Evolutionary conservation across 2,113 vertebrate species (phyloP).

Genomic region (Camarhynchus parvulus): DNA sequence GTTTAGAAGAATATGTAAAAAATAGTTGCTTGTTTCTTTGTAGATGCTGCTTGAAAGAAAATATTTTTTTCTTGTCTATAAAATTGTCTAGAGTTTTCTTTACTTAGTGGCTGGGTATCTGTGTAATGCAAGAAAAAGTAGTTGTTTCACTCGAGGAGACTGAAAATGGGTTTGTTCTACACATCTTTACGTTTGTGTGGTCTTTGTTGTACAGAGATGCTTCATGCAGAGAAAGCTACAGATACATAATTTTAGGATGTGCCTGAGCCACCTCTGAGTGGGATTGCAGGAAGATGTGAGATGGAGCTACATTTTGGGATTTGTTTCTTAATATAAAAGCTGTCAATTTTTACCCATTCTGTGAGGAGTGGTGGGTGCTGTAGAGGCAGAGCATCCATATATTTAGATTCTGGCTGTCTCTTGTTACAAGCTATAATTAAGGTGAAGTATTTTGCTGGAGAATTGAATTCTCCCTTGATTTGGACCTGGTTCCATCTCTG

Average conservation of each 20-base stretch:
- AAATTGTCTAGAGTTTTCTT: not conserved
- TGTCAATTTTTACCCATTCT: not conserved
- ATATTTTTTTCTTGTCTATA: not conserved
- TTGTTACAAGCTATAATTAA: not conserved
- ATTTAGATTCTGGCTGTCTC: constrained; percentile 28
- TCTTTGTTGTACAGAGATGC: not conserved
- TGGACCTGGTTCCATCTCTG: constrained; percentile 13
- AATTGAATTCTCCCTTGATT: constrained; percentile 23
- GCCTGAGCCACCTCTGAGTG: not conserved
- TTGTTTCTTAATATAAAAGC: constrained; percentile 35
- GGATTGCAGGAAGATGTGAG: not conserved
- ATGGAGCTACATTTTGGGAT: not conserved
- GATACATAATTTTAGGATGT: not conserved
- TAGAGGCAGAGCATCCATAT: constrained; percentile 5
- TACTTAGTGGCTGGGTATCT: not conserved
- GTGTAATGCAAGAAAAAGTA: not conserved
- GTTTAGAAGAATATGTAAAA: not conserved
- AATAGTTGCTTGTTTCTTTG: not conserved
- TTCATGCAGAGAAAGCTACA: not conserved
- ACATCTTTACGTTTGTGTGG: not conserved
- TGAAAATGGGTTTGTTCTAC: not conserved
- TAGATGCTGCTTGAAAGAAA: not conserved
- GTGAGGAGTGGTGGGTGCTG: not conserved
- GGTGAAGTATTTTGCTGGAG: constrained; percentile 9
- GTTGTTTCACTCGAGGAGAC: not conserved